Evolutionary conservation across 2,797 vertebrate species (phyloP).

Genomic region (Xenopus petersii): DNA sequence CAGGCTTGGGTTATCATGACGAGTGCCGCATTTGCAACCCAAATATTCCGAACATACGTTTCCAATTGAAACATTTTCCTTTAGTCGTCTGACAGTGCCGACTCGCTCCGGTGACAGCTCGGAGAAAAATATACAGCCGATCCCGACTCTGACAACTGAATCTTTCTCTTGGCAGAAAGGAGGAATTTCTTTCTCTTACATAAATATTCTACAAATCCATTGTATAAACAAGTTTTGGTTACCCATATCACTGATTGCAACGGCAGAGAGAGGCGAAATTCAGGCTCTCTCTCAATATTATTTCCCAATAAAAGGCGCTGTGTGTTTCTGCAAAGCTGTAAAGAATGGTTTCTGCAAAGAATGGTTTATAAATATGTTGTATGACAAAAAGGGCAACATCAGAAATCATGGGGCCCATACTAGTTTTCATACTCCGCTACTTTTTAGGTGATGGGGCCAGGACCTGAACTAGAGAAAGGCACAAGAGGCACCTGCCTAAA

Average conservation of each 20-base stretch:
- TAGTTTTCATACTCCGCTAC: no score
- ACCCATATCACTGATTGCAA: neutral
- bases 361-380: no score
- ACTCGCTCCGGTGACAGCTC: conserved; percentile 46
- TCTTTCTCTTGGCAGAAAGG: conserved; percentile 36
- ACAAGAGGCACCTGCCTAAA: no score
- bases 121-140: conserved; percentile 48
- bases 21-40: no score
- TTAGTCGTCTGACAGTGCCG: conserved; percentile 44
- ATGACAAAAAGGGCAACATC: no score
- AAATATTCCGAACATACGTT: conserved; percentile 47
- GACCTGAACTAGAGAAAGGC: no score
- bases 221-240: conserved; percentile 29
- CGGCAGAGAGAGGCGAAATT: neutral
- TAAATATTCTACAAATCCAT: conserved; percentile 48
- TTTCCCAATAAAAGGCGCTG: no score
- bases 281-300: neutral
- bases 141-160: conserved; percentile 50
- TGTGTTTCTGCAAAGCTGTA: no score
- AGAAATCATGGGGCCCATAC: no score
- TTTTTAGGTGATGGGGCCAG: no score
- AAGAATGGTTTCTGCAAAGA: no score
- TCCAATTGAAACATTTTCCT: conserved; percentile 56
- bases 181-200: conserved; percentile 47
- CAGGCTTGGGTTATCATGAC: no score